phyloP scores from a whole-genome alignment of 1,140 invertebrate species.

The Drosophila malerkotliana region DNA sequence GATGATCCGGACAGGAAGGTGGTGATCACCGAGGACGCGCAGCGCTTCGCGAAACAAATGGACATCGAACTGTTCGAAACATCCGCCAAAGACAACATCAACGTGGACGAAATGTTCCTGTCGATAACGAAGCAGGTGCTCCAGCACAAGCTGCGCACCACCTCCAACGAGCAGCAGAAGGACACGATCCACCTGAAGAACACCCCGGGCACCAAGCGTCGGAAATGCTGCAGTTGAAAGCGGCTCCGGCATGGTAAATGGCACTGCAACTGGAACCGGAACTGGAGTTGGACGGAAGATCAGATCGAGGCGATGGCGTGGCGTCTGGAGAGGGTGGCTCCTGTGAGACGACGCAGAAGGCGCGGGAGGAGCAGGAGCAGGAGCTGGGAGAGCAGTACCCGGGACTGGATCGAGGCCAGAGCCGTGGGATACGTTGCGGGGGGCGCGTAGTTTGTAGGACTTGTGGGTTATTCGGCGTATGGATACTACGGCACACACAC shows the following conservation, averaged over 20 bases:
- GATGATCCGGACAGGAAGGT: slow-evolving; percentile 98
- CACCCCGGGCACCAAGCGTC: slow-evolving; percentile 57
- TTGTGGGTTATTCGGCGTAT: slow-evolving; percentile 41
- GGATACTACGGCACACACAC: slow-evolving; percentile 27
- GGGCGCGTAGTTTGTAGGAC: slow-evolving; percentile 59
- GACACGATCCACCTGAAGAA: slow-evolving; percentile 85
- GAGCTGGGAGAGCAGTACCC: slow-evolving; percentile 17
- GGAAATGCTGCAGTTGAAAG: slow-evolving; percentile 83
- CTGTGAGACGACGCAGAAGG: slow-evolving; percentile 5
- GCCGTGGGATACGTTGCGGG: slow-evolving; percentile 35
- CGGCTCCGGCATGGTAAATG: slow-evolving; percentile 23
- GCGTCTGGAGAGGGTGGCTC: too few species aligned
- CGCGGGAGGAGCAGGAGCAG: slow-evolving; percentile 15
- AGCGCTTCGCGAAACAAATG: slow-evolving; percentile 98
- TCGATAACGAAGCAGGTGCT: slow-evolving; percentile 88
- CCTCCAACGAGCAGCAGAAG: slow-evolving; percentile 84
- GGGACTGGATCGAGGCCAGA: slow-evolving; percentile 20
- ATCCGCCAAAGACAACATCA: slow-evolving; percentile 99
- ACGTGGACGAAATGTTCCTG: slow-evolving; percentile 97
- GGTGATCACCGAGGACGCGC: slow-evolving; percentile 97
- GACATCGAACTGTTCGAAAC: slow-evolving; percentile 98
- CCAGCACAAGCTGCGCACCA: slow-evolving; percentile 77
- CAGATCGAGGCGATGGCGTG: neutral
- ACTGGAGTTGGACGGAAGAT: slow-evolving; percentile 8
- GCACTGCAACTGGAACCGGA: slow-evolving; percentile 32